Percentiles rank a stretch among this genome's conserved stretches.
Evolutionary conservation across 2,888 invertebrate species (phyloP).

Genomic region (Cancer borealis): DNA sequence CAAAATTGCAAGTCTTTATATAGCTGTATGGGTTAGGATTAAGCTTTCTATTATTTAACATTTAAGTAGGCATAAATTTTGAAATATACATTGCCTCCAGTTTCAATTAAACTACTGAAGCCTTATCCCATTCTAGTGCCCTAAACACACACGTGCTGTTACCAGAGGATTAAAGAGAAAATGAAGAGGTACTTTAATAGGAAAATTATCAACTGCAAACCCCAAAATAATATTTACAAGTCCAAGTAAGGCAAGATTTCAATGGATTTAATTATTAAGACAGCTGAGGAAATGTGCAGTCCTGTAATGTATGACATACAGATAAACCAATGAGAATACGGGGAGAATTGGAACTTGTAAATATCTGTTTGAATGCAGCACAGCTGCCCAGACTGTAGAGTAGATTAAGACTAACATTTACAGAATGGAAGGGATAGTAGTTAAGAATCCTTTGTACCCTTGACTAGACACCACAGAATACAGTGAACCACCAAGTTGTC

Average conservation of each 20-base stretch:
- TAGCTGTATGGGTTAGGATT: neutral
- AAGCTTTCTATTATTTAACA: slow-evolving; percentile 34
- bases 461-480: slow-evolving; percentile 71
- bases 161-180: slow-evolving; percentile 65
- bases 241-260: neutral
- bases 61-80: neutral
- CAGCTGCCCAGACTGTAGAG: slow-evolving; percentile 56
- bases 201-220: slow-evolving; percentile 54
- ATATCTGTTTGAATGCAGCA: slow-evolving; percentile 67
- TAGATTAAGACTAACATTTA: slow-evolving; percentile 59
- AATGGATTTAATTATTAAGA: neutral
- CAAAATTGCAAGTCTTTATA: neutral
- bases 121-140: slow-evolving; percentile 74
- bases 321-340: slow-evolving; percentile 16
- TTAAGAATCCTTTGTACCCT: slow-evolving; percentile 68
- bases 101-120: slow-evolving; percentile 62
- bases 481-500: slow-evolving; percentile 32
- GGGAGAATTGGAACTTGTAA: slow-evolving; percentile 59
- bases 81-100: slow-evolving; percentile 51
- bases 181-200: slow-evolving; percentile 59
- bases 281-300: slow-evolving; percentile 57
- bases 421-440: slow-evolving; percentile 66
- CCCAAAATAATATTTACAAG: slow-evolving; percentile 64
- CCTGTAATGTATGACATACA: neutral
- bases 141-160: slow-evolving; percentile 73